phyloP scores from a whole-genome alignment of 1,140 invertebrate genomes.

The Papilio dardanus region DNA sequence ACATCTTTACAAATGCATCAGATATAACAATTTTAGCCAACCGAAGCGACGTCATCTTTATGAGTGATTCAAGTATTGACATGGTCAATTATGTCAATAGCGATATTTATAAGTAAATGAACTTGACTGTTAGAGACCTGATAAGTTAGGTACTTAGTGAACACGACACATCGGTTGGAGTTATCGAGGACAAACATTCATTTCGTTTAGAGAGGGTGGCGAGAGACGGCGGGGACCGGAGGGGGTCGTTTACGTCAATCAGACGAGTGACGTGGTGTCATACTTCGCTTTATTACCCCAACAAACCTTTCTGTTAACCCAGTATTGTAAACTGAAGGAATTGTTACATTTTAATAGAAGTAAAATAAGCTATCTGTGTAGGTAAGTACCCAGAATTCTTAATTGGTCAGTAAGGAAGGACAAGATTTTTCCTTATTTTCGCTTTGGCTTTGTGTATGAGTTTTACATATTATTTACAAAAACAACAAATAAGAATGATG shows the following conservation, averaged over 20 bases:
- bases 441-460: no score
- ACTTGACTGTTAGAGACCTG: slow-evolving; percentile 42
- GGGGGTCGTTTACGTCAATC: slow-evolving; percentile 64
- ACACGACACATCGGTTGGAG: slow-evolving; percentile 46
- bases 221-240: slow-evolving; percentile 44
- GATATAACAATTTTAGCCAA: background rate
- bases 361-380: background rate
- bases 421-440: no score
- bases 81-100: background rate
- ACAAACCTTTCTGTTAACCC: slow-evolving; percentile 41
- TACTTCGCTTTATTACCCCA: slow-evolving; percentile 50
- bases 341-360: background rate
- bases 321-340: slow-evolving; percentile 15
- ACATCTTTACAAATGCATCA: background rate
- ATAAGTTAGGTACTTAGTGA: slow-evolving; percentile 48
- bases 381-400: background rate
- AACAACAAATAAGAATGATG: no score
- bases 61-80: background rate
- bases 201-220: slow-evolving; percentile 67
- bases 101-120: slow-evolving; percentile 6
- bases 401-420: no score
- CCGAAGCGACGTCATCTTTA: background rate
- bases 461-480: no score
- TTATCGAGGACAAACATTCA: slow-evolving; percentile 65
- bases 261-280: slow-evolving; percentile 49